Evolutionary conservation across 2,113 vertebrate species (phyloP).

Genomic region (Cynocephalus volans): DNA sequence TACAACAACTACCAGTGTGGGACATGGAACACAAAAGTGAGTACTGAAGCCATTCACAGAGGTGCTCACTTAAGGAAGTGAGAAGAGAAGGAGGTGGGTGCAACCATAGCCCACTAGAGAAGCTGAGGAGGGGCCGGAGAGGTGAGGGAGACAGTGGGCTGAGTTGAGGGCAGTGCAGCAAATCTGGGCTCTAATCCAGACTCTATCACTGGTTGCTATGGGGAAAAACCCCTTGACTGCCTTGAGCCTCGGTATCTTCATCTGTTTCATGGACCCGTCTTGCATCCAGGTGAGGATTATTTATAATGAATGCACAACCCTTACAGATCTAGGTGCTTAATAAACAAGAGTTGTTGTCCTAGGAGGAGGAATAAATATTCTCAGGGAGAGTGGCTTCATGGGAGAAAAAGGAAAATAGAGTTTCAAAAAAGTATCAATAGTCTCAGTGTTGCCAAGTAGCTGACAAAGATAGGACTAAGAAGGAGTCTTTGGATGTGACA

Average conservation of each 20-base stretch:
- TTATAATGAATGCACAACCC: not conserved
- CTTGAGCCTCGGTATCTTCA: not conserved
- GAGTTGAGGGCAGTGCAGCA: not conserved
- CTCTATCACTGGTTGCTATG: not conserved
- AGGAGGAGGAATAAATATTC: conserved; percentile 38
- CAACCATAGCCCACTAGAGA: not conserved
- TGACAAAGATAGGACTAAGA: conserved; percentile 26
- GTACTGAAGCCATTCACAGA: not conserved
- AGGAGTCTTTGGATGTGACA: not conserved
- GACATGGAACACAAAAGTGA: conserved; percentile 10
- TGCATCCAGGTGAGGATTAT: not conserved
- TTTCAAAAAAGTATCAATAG: conserved; percentile 48
- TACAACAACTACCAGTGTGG: not conserved
- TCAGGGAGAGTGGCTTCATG: conserved; percentile 2
- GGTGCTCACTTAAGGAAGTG: not conserved
- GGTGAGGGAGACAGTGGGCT: not conserved
- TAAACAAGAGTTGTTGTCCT: not conserved
- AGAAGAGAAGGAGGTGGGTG: not conserved
- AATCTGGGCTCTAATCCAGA: not conserved
- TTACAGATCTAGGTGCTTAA: not conserved
- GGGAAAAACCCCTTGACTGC: not conserved
- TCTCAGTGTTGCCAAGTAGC: not conserved
- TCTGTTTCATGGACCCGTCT: not conserved
- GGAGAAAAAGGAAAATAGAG: not conserved
- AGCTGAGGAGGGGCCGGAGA: not conserved